A percentile compares a stretch with the other conserved stretches of the same genome.
Evolutionary conservation across 2,797 vertebrate species (phyloP).

Genomic region (Cynopterus sphinx): DNA sequence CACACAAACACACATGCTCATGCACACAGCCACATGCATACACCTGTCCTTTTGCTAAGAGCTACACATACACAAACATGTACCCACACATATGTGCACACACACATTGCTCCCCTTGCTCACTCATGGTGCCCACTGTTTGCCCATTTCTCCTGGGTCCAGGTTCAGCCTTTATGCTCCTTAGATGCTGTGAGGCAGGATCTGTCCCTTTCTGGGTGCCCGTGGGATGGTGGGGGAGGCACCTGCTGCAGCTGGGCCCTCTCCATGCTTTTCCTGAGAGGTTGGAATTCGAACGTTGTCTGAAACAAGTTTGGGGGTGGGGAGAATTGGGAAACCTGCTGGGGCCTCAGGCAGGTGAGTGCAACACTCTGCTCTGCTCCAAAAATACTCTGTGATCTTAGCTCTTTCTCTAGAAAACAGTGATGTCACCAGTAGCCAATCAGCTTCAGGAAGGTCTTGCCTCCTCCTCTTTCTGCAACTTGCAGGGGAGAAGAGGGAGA

Average conservation of each 20-base stretch:
- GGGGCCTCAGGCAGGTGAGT: constrained; percentile 80
- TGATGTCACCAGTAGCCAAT: constrained; percentile 90
- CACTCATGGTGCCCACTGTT: neutral
- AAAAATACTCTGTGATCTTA: constrained; percentile 89
- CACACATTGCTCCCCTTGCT: neutral
- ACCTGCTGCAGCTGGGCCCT: neutral
- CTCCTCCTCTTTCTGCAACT: constrained; percentile 78
- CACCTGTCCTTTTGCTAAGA: neutral
- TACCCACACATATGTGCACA: neutral
- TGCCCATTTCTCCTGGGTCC: neutral
- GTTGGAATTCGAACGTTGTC: constrained; percentile 34
- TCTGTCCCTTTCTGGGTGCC: neutral
- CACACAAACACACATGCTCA: neutral
- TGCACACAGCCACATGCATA: neutral
- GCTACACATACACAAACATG: neutral
- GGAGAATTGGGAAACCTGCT: constrained; percentile 69
- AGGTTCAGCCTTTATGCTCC: constrained; percentile 29
- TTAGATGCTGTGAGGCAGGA: neutral
- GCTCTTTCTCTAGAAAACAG: constrained; percentile 86
- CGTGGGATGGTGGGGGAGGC: neutral
- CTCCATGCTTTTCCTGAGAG: neutral
- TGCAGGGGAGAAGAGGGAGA: constrained; percentile 63
- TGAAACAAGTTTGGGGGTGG: constrained; percentile 44
- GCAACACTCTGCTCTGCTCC: constrained; percentile 80
- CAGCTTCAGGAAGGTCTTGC: constrained; percentile 80